These are phyloP conservation scores for Rousettus madagascariensis DNA, from an alignment of 2,797 vertebrate genomes.

Conservation along the genomic window DNA sequence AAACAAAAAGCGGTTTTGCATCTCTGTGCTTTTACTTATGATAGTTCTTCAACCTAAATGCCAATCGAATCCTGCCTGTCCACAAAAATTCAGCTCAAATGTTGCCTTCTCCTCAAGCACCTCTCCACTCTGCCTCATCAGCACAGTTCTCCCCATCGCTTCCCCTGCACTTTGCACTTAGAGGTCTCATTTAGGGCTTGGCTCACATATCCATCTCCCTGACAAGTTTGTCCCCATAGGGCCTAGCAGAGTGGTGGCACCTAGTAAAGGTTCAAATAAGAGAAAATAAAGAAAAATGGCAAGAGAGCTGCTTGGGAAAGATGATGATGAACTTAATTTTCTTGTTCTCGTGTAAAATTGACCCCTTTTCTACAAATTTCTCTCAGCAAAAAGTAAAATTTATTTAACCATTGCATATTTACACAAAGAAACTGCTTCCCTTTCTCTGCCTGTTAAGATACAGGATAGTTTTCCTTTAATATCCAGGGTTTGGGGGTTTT, in stretches of 20 bases:
- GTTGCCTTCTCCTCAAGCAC: background rate
- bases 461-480: background rate
- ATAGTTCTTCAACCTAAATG: background rate
- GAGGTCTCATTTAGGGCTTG: background rate
- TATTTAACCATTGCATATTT: background rate
- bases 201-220: background rate
- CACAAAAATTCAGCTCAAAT: background rate
- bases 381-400: constrained; percentile 45
- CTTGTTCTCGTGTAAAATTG: background rate
- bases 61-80: background rate
- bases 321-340: background rate
- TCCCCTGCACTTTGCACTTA: background rate
- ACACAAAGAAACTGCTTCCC: background rate
- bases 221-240: background rate
- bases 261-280: background rate
- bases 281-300: background rate
- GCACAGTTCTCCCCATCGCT: background rate
- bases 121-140: background rate
- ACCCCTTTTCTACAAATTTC: background rate
- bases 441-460: constrained; percentile 28
- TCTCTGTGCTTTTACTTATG: background rate
- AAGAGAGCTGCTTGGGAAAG: background rate
- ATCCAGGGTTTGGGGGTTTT: background rate
- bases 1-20: background rate
- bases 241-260: background rate